phyloP scores from a whole-genome alignment of 2,113 vertebrate genomes.

The Anhinga rufa region DNA sequence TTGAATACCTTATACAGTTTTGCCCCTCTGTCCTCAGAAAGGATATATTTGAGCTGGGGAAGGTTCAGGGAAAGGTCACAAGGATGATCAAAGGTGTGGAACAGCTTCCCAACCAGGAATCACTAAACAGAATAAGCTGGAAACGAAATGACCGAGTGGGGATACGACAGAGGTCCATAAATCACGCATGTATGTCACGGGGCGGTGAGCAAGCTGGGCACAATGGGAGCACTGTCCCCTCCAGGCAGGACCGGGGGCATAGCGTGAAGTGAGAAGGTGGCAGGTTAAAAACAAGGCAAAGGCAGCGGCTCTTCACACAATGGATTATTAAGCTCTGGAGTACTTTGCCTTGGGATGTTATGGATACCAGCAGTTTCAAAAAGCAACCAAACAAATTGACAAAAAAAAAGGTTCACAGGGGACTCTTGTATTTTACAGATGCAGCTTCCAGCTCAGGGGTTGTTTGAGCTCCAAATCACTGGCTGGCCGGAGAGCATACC shows the following conservation, averaged over 20 bases:
- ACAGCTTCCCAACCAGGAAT: not conserved
- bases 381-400: not conserved
- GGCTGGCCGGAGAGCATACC: not conserved
- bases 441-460: not conserved
- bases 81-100: conserved; percentile 54
- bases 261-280: not conserved
- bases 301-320: not conserved
- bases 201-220: not conserved
- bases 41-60: not conserved
- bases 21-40: not conserved
- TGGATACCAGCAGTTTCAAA: not conserved
- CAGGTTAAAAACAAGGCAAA: not conserved
- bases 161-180: not conserved
- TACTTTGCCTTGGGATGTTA: not conserved
- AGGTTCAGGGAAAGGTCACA: conserved; percentile 43
- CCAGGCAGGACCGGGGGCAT: not conserved
- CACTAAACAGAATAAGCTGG: not conserved
- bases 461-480: not conserved
- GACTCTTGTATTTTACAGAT: not conserved
- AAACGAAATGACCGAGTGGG: not conserved
- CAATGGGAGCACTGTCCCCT: not conserved
- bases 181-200: not conserved
- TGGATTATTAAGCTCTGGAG: not conserved
- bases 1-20: not conserved
- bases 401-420: not conserved